Evolutionary conservation across 35 echinoderm and acorn worm genomes (phyloP), one percentile per base, ranked within the genome.

Genomic region (Amphiura filiformis): DNA sequence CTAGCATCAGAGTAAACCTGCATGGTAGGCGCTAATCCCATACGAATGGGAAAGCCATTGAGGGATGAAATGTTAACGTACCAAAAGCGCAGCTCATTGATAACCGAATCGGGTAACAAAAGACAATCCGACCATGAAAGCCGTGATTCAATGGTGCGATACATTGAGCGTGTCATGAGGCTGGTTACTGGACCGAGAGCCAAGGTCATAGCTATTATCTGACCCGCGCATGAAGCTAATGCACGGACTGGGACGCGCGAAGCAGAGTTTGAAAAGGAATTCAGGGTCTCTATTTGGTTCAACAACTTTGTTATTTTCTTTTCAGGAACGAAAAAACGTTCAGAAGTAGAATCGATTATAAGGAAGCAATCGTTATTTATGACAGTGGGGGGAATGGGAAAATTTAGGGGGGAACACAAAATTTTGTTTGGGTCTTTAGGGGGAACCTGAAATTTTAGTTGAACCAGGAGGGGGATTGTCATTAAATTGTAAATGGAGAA

Each of bases 1-100:
- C 88, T 84, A 9, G 88, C 80, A 38, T 90, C 88, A 14, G 88
- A 90, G 37, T 75, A 90, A 38, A 84, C 64, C 26, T 37, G 56
- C 35, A 77, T 22, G 0, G 88, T 64, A 13, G 56, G 80, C 1
- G 80, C 80, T 22, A 90, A 75, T 35, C 39, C 35, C 33, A 35
- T 78, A 32, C 33, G 52, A 20, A 90, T 70, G 13, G 80, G 37
- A 76, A 83, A 83, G 13, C 80, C 80, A 33, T 90, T 84, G 1
- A 75, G 37, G 0, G 57, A 64, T 30, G 26, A 1, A 20, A 90
- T 40, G 34, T 90, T 90, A 56, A 5, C 78, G 17, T 4, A 28
- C 82, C 82, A 84, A 35, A 84, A 84, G 4, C 34, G 1, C 0
- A 57, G 52, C 49, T 84, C 82, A 1, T 3, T 13, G 1, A 64